These are phyloP conservation scores for Poecilia velifera DNA, from an alignment of 2,797 vertebrate genomes.

Conservation along the genomic window DNA sequence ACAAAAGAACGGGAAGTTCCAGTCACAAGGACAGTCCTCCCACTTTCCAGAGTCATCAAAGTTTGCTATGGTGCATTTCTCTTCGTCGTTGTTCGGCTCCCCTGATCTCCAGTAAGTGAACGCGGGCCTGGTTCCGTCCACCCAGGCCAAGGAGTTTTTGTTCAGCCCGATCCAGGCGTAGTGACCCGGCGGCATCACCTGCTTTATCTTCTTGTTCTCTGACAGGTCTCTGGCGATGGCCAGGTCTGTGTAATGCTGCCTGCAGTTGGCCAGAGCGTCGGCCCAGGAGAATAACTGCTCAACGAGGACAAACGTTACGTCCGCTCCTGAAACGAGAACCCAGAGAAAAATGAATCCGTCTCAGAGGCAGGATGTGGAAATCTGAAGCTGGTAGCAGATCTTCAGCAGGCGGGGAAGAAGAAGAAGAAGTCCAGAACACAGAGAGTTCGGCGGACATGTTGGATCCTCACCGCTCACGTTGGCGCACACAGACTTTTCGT, in stretches of 20 bases:
- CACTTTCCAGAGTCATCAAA: fast-evolving
- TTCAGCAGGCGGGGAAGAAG: not conserved
- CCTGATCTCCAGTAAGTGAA: slow-evolving; percentile 4
- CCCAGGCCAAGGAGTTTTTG: slow-evolving; percentile 50
- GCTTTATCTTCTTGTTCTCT: slow-evolving; percentile 10
- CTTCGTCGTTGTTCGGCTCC: not conserved
- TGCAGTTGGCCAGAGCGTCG: slow-evolving; percentile 32
- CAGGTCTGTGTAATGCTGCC: slow-evolving; percentile 47
- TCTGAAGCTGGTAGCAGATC: not conserved
- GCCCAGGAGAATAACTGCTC: not conserved
- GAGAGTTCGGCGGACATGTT: not conserved
- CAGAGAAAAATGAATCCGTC: not conserved
- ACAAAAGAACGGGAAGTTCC: slow-evolving; percentile 32
- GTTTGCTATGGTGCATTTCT: not conserved
- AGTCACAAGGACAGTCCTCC: not conserved
- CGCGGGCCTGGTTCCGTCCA: slow-evolving; percentile 17
- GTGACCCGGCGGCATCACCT: not conserved
- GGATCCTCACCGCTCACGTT: slow-evolving; percentile 20
- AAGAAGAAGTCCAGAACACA: not conserved
- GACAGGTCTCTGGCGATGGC: slow-evolving; percentile 27
- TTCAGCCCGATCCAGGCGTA: slow-evolving; percentile 45
- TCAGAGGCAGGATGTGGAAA: too few species aligned
- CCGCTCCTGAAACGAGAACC: slow-evolving; percentile 6
- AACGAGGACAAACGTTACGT: not conserved
- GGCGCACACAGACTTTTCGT: not conserved